These are phyloP conservation scores for Ianthella basta DNA, from an alignment of 37 sponge, comb jelly and placozoan genomes.

Conservation along the genomic window DNA sequence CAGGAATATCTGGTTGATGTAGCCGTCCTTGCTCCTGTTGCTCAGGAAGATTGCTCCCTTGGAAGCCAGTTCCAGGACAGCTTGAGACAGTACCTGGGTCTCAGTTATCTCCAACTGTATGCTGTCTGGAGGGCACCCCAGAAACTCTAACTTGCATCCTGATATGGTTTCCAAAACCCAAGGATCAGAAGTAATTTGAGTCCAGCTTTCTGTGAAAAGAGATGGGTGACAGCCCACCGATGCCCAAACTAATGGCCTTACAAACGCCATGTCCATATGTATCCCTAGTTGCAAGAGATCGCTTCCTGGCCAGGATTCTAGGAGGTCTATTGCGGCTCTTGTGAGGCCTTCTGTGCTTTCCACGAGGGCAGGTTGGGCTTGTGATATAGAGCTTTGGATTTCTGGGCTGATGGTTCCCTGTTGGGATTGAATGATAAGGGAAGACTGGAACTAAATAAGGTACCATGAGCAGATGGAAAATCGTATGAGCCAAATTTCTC, in stretches of 20 bases:
- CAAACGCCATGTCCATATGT: too few species aligned
- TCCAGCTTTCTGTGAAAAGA: too few species aligned
- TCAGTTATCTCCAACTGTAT: neutral
- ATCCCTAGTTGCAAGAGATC: too few species aligned
- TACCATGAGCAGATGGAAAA: neutral
- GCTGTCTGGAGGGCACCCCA: neutral
- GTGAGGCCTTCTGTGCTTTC: too few species aligned
- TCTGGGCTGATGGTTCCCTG: too few species aligned
- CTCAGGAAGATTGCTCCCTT: too few species aligned
- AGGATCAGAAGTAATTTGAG: constrained; percentile 27
- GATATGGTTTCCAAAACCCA: constrained; percentile 5
- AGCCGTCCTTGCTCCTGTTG: neutral
- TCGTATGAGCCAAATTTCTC: neutral
- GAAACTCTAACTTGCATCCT: constrained; percentile 7
- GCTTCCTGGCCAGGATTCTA: too few species aligned
- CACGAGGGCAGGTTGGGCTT: too few species aligned
- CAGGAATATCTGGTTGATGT: neutral
- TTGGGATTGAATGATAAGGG: neutral
- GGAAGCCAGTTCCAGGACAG: neutral
- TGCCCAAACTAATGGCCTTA: too few species aligned
- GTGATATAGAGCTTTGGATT: too few species aligned
- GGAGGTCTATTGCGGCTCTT: too few species aligned
- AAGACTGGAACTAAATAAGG: constrained; percentile 38
- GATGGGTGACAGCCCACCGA: too few species aligned
- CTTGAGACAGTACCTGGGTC: neutral